These are phyloP conservation scores for Orbicella faveolata DNA, from an alignment of 64 coral and sea anemone genomes.

Conservation along the genomic window DNA sequence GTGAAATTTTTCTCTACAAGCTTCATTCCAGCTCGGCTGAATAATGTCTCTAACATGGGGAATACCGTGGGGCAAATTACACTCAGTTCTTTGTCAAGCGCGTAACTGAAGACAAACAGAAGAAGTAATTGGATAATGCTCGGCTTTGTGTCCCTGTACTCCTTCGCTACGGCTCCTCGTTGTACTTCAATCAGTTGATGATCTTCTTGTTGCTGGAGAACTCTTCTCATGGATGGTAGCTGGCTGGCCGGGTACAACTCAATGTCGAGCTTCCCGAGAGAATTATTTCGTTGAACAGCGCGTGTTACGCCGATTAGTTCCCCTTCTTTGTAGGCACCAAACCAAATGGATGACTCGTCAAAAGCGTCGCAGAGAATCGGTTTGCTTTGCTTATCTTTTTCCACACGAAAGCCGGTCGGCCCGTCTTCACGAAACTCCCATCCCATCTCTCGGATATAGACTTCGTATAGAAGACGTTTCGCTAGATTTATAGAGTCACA, in stretches of 20 bases:
- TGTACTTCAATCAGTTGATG: slow-evolving; percentile 56
- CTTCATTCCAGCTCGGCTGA: slow-evolving; percentile 59
- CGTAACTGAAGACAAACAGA: slow-evolving; percentile 51
- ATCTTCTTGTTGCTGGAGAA: slow-evolving; percentile 25
- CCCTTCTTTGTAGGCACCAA: slow-evolving; percentile 53
- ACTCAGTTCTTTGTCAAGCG: slow-evolving; percentile 51
- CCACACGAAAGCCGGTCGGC: slow-evolving; percentile 64
- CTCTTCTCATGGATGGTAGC: slow-evolving; percentile 42
- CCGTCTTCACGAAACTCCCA: slow-evolving; percentile 52
- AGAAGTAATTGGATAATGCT: slow-evolving; percentile 57
- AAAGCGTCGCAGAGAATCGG: slow-evolving; percentile 66
- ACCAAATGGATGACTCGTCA: slow-evolving; percentile 60
- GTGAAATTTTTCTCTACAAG: slow-evolving; percentile 63
- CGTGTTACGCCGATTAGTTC: slow-evolving; percentile 57
- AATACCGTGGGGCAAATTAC: slow-evolving; percentile 71
- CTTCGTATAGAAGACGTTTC: slow-evolving; percentile 57
- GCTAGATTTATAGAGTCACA: slow-evolving; percentile 52
- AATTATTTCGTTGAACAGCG: slow-evolving; percentile 63
- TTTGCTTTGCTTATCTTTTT: slow-evolving; percentile 34
- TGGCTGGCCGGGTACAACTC: slow-evolving; percentile 56
- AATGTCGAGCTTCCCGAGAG: slow-evolving; percentile 64
- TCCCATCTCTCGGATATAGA: slow-evolving; percentile 51
- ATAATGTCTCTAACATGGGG: slow-evolving; percentile 67
- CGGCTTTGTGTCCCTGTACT: slow-evolving; percentile 28
- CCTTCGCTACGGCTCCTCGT: slow-evolving; percentile 60